A percentile compares a stretch with the other conserved stretches of the same genome.
phyloP scores from a whole-genome alignment of 1,140 invertebrate genomes.

The Macrobrachium rosenbergii region DNA sequence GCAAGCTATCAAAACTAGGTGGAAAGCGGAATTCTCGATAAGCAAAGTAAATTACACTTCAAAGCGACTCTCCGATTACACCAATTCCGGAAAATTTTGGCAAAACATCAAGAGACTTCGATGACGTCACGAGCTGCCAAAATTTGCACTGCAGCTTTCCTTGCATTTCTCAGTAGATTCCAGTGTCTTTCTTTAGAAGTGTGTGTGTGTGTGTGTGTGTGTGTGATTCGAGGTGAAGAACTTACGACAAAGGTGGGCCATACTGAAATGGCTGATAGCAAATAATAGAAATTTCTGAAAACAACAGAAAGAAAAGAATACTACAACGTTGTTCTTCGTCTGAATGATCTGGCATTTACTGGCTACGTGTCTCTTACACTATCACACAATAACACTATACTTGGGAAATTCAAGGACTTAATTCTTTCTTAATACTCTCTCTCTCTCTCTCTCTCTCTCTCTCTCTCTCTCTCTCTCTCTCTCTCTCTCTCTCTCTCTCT shows the following conservation, averaged over 20 bases:
- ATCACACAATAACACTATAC: too few relatives aligned
- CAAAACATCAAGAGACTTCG: not conserved
- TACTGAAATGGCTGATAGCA: not conserved
- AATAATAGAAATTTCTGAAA: not conserved
- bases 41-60: too few relatives aligned
- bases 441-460: not conserved
- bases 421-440: not conserved
- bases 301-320: not conserved
- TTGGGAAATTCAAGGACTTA: not conserved
- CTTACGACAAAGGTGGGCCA: not conserved
- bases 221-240: not conserved
- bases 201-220: constrained; percentile 13
- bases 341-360: too few relatives aligned
- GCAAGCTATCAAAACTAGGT: too few relatives aligned
- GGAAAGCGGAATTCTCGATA: too few relatives aligned
- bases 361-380: too few relatives aligned
- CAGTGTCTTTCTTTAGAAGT: not conserved
- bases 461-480: too few relatives aligned
- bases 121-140: not conserved
- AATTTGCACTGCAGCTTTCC: too few relatives aligned
- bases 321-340: not conserved
- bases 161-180: too few relatives aligned
- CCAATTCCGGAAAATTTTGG: too few relatives aligned
- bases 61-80: too few relatives aligned
- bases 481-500: too few relatives aligned